Base-by-base conservation (phyloP, 1,140 invertebrate genomes). In the Pissodes strobi region DNA sequence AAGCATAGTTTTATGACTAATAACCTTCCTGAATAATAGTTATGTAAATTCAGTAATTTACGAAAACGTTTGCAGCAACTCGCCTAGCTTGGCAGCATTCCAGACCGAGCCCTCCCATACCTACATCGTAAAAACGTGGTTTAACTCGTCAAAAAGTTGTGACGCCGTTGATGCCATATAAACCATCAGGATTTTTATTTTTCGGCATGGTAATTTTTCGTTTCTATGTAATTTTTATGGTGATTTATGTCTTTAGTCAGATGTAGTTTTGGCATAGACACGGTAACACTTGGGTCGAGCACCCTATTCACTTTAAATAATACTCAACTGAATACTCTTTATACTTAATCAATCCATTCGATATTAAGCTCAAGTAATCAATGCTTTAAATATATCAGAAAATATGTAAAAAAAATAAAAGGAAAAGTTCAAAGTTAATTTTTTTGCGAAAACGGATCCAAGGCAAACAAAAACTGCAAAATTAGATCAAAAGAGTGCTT, bases 1-100 rank as follows among this genome's bases (percentile, higher is more conserved):
- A 53, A 62, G 49, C 59, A 46, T 53, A 62, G 59, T 62, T 62
- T 62, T 62, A 62, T 62, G 59, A 62, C 59, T 62, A 61, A 62
- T 53, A 62, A 62, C 59, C 59, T 52, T 43, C 38, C 59, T 62
- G 59, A 62, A 62, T 62, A 49, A 62, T 62, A 59, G 45, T 61
- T 61, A 61, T 61, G 45, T 51, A 61, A 51, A 49, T 49, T 51
- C 18, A 21, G 45, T 61, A 61, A 61, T 61, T 61, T 61, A 48
- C 37, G 46, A 61, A 61, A 51, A 49, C 38, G 45, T 61, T 52
- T 59, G 45, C 27, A 23, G 34, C 56, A 59, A 59, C 56, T 51
- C 15, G 19, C 19, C 10, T 4, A 13, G n/a, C 45, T 51, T 49
- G 58, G 58, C 58, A 51, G 34, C 41, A 37, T 34, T 46, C 56